Evolutionary conservation across 2,888 invertebrate species (phyloP), one percentile per base, ranked within the genome.

Genomic region (Mythimna pallens): DNA sequence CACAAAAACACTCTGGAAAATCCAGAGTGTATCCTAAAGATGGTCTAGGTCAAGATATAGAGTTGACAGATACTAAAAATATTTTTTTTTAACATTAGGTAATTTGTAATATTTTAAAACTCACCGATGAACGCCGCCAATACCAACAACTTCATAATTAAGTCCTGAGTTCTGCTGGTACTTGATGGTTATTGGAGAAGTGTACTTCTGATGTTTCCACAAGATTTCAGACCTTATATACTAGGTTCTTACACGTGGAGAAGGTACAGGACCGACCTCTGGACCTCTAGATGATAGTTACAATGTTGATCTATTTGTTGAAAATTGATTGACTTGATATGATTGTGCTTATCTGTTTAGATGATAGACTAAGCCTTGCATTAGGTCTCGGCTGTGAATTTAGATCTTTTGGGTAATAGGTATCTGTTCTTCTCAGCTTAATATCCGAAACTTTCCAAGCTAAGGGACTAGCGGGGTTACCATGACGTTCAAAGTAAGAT

Each of bases 121-220:
- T 95, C 57, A 95, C 96, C 96, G 82, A 95, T 89, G 71, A 95
- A 80, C 86, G 94, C 95, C 93, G 95, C 92, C 78, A 96, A 81
- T 69, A 94, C 89, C 84, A 94, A 84, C 81, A 94, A 83, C 91
- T 94, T 96, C 96, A 96, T 96, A 62, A 61, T 81, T 64, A n/a
- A 62, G 62, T 74, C 76, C 72, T 74, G 72, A 89, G 78, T 83
- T 80, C 78, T 84, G 82, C 87, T 70, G 75, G 78, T 73, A 71
- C 85, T 86, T 65, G 85, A 78, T 77, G 73, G 66, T 73, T 67
- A 36, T 66, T 80, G 87, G 93, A 93, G 93, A 93, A 94, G 92
- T 85, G 87, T 78, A 89, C 94, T 94, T 94, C 94, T 95, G 91
- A 43, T 43, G 17, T 22, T 34, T 17, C 1, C 10, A 17, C 8